These are phyloP conservation scores for Beroe forskalii DNA, from an alignment of 37 sponge, comb jelly and placozoan species.

Conservation along the genomic window DNA sequence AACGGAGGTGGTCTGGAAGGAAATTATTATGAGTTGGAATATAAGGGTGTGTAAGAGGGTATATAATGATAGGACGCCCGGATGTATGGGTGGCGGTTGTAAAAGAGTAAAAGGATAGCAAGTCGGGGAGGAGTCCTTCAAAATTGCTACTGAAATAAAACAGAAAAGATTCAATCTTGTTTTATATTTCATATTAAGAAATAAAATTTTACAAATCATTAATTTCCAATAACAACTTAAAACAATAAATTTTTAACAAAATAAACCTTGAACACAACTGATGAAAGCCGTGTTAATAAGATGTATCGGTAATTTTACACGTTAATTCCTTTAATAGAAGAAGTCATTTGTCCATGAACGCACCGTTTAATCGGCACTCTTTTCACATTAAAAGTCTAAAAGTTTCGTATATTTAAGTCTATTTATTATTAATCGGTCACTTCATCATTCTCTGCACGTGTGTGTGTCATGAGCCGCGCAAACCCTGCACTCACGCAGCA, in stretches of 20 bases:
- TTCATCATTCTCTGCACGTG: neutral
- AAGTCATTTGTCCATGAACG: neutral
- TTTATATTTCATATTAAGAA: neutral
- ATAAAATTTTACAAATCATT: constrained; percentile 41
- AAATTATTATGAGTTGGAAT: too few relatives aligned
- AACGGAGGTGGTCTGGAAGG: too few relatives aligned
- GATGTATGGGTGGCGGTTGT: too few relatives aligned
- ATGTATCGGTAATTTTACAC: too few relatives aligned
- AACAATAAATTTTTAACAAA: constrained; percentile 58
- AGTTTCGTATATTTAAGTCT: neutral
- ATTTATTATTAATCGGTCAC: neutral
- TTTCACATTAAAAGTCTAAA: neutral
- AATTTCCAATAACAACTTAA: constrained; percentile 49
- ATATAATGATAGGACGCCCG: too few relatives aligned
- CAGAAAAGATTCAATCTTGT: too few relatives aligned
- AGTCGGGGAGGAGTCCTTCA: too few relatives aligned
- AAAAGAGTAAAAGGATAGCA: too few relatives aligned
- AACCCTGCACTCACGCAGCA: neutral
- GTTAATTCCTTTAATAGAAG: too few relatives aligned
- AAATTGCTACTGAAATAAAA: too few relatives aligned
- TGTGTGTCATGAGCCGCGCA: neutral
- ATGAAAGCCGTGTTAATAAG: neutral
- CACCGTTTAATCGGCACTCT: too few relatives aligned
- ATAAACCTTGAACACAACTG: constrained; percentile 18
- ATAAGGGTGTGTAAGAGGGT: too few relatives aligned